These are phyloP conservation scores for Phymanthus crucifer DNA, from an alignment of 92 coral and sea anemone species.

Conservation along the genomic window DNA sequence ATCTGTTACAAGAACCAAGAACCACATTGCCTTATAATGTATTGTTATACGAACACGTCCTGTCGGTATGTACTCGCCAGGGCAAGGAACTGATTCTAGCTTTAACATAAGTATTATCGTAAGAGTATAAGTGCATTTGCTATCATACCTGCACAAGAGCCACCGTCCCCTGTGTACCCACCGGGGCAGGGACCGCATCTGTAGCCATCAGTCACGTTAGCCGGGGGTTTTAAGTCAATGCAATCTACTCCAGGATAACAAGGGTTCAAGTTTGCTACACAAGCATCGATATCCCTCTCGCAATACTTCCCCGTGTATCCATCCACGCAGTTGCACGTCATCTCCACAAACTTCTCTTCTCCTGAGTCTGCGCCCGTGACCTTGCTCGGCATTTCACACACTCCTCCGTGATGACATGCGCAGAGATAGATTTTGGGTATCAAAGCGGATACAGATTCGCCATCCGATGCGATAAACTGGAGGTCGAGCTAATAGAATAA, in stretches of 20 bases:
- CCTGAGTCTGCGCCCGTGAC: slow-evolving; percentile 34
- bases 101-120: too few species aligned
- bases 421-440: slow-evolving; percentile 68
- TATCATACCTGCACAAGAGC: slow-evolving; percentile 53
- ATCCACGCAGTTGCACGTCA: slow-evolving; percentile 58
- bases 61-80: too few species aligned
- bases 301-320: slow-evolving; percentile 75
- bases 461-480: slow-evolving; percentile 53
- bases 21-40: too few species aligned
- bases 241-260: slow-evolving; percentile 75
- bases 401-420: slow-evolving; percentile 64
- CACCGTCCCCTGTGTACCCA: slow-evolving; percentile 70
- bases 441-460: slow-evolving; percentile 49
- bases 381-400: slow-evolving; percentile 35
- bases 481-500: slow-evolving; percentile 13
- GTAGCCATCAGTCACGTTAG: slow-evolving; percentile 54
- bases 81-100: too few species aligned
- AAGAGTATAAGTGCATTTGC: background rate
- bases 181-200: slow-evolving; percentile 76
- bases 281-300: slow-evolving; percentile 64
- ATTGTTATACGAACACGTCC: too few species aligned
- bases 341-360: slow-evolving; percentile 44
- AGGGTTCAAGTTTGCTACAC: slow-evolving; percentile 62
- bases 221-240: slow-evolving; percentile 61
- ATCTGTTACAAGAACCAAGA: too few species aligned